Evolutionary conservation across 2,113 vertebrate species (phyloP), one percentile per base, ranked within the genome.

Genomic region (Mustela lutreola): DNA sequence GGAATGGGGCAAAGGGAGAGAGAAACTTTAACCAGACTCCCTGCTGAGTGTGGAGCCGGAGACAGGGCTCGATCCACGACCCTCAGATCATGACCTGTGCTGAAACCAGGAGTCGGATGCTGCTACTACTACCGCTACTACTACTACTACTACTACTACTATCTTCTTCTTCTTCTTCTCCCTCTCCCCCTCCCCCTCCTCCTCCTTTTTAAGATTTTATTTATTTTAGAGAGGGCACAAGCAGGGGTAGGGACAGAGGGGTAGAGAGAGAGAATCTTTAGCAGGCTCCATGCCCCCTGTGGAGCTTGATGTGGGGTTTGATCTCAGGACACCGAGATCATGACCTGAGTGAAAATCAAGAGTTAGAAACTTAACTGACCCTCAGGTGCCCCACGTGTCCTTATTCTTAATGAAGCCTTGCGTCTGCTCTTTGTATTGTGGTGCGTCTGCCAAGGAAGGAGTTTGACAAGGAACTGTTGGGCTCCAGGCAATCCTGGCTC

Each of bases 41-140:
- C 67, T 19, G 3, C 67, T 18, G 67, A 70, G 33, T n/a, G 67
- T 18, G 16, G 67, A 70, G 42, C 42, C 7, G 7, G 7, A 26
- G 11, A 0, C 12, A 2, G 42, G 42, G 24, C 42, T 48, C 6
- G 2, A 76, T 45, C 42, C 7, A 9, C 3, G 1, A 76, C 42
- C 3, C 7, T 28, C 24, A 76, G 73, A 76, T 48, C 26, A 16
- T 48, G 39, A 48, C 42, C 7, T 48, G 73, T 9, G 12, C 73
- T 5, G 14, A 18, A 70, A 70, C 33, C 67, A n/a, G n/a, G 67
- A 76, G 42, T 45, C 11, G 1, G 42, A 45, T 0, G 14, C 42
- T 36, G n/a, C 4, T 4, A 21, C 18, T 36, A 9, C 31, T 33
- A 7, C 56, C 5, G 2, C 56, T 21, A 2, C 56, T 21, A 19